Percentiles rank a stretch among this genome's conserved stretches.
These are phyloP conservation scores for Clavelina lepadiformis DNA, from an alignment of 23 tunicate species.

Conservation along the genomic window DNA sequence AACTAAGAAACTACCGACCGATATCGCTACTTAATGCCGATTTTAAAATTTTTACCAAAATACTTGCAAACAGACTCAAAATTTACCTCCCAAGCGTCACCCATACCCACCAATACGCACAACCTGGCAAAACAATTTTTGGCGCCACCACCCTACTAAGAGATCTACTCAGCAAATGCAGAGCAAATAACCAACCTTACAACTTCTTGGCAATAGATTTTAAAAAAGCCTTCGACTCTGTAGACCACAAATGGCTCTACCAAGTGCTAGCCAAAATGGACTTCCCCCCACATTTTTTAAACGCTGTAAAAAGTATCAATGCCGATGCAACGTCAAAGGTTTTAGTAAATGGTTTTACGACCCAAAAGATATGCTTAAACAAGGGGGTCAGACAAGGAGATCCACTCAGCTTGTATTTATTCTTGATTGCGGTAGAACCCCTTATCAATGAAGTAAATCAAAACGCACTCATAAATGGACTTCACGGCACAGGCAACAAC, in stretches of 20 bases:
- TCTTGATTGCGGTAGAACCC: constrained; percentile 1
- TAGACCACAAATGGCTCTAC: constrained; percentile 7
- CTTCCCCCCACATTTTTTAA: constrained; percentile 9
- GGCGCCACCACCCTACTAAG: constrained; percentile 1
- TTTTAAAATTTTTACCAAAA: constrained; percentile 11
- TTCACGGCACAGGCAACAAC: neutral
- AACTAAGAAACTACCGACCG: constrained; percentile 17
- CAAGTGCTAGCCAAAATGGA: neutral
- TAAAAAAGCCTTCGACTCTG: constrained; percentile 29
- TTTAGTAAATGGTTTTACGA: constrained; percentile 4
- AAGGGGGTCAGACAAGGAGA: constrained; percentile 11
- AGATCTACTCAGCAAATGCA: no score
- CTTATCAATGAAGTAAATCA: neutral
- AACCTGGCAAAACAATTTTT: constrained; percentile 3
- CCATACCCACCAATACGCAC: constrained; percentile 15
- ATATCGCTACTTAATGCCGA: constrained; percentile 18
- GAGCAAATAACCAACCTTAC: no score
- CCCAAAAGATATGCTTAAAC: neutral
- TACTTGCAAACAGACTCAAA: neutral
- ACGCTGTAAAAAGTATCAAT: neutral
- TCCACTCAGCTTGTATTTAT: constrained; percentile 5
- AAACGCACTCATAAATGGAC: neutral
- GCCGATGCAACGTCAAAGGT: neutral
- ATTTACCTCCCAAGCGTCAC: neutral
- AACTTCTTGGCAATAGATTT: constrained; percentile 21